Conservation (phyloP, 2,113 vertebrate species). For the Climacteris rufus region DNA sequence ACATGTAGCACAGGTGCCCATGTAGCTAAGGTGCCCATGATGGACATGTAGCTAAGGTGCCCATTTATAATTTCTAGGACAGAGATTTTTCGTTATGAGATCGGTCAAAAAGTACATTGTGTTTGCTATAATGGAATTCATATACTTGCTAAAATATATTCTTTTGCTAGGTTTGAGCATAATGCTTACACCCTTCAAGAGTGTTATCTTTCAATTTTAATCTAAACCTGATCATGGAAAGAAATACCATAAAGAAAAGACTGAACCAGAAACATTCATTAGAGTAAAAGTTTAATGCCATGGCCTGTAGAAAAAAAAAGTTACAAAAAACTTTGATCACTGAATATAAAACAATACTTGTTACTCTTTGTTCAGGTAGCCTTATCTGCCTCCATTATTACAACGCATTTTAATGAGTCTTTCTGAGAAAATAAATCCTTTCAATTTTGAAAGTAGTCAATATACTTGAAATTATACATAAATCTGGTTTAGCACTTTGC, state of each 20-base stretch:
- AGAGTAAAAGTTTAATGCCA: not conserved
- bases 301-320: not conserved
- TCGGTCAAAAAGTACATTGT: not conserved
- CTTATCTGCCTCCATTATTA: not conserved
- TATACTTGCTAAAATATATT: not conserved
- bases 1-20: too few relatives aligned
- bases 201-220: not conserved
- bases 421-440: not conserved
- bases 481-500: not conserved
- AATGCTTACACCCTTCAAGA: not conserved
- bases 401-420: not conserved
- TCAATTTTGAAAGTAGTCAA: not conserved
- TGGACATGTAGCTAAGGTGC: not conserved
- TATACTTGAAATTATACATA: not conserved
- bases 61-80: not conserved
- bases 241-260: not conserved
- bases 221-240: not conserved
- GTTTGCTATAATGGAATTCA: not conserved
- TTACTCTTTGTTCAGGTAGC: not conserved
- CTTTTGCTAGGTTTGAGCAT: not conserved
- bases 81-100: not conserved
- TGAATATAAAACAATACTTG: not conserved
- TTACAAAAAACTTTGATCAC: not conserved
- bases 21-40: not conserved
- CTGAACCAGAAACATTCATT: not conserved